Evolutionary conservation across 23 tunicate species (phyloP), one percentile per base, ranked within the genome.

Genomic region (Ciona savignyi): DNA sequence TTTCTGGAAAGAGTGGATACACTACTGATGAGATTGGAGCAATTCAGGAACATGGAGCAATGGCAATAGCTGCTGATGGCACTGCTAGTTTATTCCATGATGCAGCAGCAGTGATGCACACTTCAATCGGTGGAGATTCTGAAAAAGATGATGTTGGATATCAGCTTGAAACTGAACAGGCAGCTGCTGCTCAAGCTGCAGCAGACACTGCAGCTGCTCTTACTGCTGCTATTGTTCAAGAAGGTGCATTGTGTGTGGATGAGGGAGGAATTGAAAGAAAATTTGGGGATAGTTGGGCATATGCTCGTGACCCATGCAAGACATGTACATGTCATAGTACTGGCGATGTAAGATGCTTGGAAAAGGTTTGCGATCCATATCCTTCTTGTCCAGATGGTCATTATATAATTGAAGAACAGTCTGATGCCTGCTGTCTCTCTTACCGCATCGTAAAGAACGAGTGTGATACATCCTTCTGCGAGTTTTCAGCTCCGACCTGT

Each of bases 281-380:
- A 35, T 91, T 77, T 62, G 97, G 91, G 21, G 91, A 84, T 0
- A 29, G 83, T 20, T 91, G 97, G 97, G 74, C 30, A 31, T 91
- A 91, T 49, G 63, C 75, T 48, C 70, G 49, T 25, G 80, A 91
- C 65, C 60, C 70, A 0, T 91, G 97, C 33, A 83, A 91, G 35
- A 85, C 83, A 22, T 91, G 97, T 63, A 76, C 97, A n/a, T 91
- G 97, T 34, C 72, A 34, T 30, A 77, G 79, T 61, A 64, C 65
- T 65, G 90, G 86, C 0, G 76, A 77, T 32, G 66, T 91, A 0
- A 76, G 76, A n/a, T 91, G 97, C 64, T 29, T 73, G 24, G 64
- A 77, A 33, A 84, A 91, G 28, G 32, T 27, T 6, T 91, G 97
- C 66, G 97, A 91, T 84, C 86, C 97, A 0, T 91, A 91, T 76